phyloP scores from a whole-genome alignment of 2,888 invertebrate species.

The Drosophila dives region DNA sequence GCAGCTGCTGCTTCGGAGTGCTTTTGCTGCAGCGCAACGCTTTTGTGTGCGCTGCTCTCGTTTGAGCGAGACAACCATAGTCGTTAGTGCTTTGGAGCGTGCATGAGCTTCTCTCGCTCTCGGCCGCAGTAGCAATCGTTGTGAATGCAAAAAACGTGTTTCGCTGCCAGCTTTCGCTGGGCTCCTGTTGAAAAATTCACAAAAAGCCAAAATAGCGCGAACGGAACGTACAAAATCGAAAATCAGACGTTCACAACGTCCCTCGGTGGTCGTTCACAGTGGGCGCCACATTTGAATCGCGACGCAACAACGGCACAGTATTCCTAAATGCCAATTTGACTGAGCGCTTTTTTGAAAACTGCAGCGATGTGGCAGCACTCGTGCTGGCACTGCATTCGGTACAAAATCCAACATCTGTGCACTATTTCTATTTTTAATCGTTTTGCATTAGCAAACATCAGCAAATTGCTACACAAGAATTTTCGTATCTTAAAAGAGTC shows the following conservation, averaged over 20 bases:
- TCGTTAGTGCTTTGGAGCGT: slow-evolving; percentile 28
- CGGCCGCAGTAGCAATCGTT: background rate
- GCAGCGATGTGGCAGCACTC: slow-evolving; percentile 32
- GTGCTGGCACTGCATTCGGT: slow-evolving; percentile 23
- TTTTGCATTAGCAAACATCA: slow-evolving; percentile 37
- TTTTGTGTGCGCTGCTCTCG: slow-evolving; percentile 9
- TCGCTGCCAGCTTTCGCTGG: slow-evolving; percentile 49
- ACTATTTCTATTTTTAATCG: slow-evolving; percentile 64
- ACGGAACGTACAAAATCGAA: slow-evolving; percentile 69
- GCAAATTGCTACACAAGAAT: slow-evolving; percentile 40
- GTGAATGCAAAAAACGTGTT: slow-evolving; percentile 37
- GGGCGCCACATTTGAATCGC: slow-evolving; percentile 53
- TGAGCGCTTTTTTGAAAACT: slow-evolving; percentile 13
- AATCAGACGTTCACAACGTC: slow-evolving; percentile 63
- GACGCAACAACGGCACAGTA: slow-evolving; percentile 10
- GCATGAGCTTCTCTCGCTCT: slow-evolving; percentile 36
- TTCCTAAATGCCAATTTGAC: background rate
- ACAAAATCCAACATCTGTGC: slow-evolving; percentile 43
- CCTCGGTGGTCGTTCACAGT: slow-evolving; percentile 52
- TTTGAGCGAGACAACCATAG: slow-evolving; percentile 45
- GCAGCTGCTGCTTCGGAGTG: slow-evolving; percentile 53
- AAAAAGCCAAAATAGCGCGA: slow-evolving; percentile 81
- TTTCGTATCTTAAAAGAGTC: slow-evolving; percentile 29
- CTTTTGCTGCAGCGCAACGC: slow-evolving; percentile 44
- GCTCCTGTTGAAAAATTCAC: slow-evolving; percentile 75